phyloP scores from a whole-genome alignment of 2,113 vertebrate genomes.

The Myxocyprinus asiaticus region DNA sequence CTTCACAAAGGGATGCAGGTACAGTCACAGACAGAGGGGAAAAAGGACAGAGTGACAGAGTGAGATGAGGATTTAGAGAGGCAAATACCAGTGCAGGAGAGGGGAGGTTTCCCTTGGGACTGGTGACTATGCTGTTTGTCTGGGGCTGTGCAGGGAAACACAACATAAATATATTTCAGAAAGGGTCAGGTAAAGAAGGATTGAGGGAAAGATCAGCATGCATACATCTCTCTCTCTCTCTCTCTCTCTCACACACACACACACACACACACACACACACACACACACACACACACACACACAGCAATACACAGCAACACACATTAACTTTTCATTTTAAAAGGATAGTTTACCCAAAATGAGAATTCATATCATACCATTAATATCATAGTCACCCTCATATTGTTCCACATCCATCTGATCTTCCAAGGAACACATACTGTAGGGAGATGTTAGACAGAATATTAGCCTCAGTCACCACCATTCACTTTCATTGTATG shows the following conservation, averaged over 20 bases:
- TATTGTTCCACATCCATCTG: no score
- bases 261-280: not conserved
- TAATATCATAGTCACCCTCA: no score
- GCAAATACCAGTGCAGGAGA: conserved; percentile 92
- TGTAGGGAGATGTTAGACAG: no score
- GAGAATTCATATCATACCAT: no score
- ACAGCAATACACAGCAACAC: no score
- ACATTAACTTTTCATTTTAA: no score
- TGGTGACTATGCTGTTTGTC: conserved; percentile 92
- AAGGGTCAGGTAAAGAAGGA: conserved; percentile 31
- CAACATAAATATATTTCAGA: conserved; percentile 51
- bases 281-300: no score
- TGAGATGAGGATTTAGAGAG: conserved; percentile 56
- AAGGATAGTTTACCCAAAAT: not conserved
- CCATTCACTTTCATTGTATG: no score
- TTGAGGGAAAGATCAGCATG: conserved; percentile 31
- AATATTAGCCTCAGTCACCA: no score
- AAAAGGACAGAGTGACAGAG: conserved; percentile 22
- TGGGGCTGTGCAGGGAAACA: conserved; percentile 83
- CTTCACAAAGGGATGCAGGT: not conserved
- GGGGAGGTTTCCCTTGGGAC: conserved; percentile 91
- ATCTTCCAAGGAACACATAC: no score
- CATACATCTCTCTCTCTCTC: not conserved
- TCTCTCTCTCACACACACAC: conserved; percentile 5
- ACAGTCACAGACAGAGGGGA: conserved; percentile 36